Evolutionary conservation across 2,113 vertebrate species (phyloP).

Genomic region (Corythornis vintsioides): DNA sequence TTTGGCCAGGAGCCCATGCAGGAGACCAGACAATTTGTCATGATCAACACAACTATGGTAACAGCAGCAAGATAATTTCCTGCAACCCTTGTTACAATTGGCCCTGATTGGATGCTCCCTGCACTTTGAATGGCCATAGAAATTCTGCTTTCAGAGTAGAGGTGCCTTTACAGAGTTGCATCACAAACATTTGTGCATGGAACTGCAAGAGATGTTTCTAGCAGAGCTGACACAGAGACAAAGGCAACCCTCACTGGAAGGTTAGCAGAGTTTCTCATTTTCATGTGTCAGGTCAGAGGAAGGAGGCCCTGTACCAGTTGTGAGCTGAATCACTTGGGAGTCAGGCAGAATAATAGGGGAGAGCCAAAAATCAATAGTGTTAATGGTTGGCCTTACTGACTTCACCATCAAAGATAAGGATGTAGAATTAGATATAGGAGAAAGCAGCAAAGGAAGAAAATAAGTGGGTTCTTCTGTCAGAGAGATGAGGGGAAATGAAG

Average conservation of each 20-base stretch:
- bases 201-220: background rate
- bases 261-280: background rate
- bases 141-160: background rate
- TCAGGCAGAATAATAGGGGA: background rate
- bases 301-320: background rate
- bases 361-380: background rate
- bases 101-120: background rate
- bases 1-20: background rate
- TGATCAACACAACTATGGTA: background rate
- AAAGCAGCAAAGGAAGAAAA: background rate
- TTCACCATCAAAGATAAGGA: background rate
- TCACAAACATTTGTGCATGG: background rate
- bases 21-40: background rate
- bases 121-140: background rate
- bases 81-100: background rate
- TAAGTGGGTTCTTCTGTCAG: background rate
- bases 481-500: background rate
- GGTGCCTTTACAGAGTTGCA: background rate
- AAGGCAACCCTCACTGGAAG: background rate
- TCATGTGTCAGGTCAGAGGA: background rate
- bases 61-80: background rate
- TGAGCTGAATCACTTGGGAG: background rate
- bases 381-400: background rate
- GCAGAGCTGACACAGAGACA: background rate
- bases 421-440: background rate